These are phyloP conservation scores for Eilema sororculum DNA, from an alignment of 2,888 invertebrate genomes.

Conservation along the genomic window DNA sequence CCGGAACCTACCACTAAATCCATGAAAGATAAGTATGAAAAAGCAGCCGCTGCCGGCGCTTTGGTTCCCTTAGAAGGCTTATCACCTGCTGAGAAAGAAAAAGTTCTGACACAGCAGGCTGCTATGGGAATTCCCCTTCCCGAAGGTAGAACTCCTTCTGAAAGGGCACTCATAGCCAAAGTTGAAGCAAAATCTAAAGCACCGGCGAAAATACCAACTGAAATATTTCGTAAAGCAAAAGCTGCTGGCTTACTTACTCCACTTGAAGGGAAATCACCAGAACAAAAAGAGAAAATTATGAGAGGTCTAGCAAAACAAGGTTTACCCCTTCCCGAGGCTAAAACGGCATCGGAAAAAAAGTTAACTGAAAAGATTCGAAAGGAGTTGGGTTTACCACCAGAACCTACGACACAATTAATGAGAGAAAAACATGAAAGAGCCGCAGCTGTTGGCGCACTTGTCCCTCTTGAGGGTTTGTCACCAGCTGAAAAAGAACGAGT, in stretches of 20 bases:
- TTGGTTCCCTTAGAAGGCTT: conserved; percentile 47
- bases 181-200: conserved; percentile 21
- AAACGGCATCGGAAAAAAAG: conserved; percentile 28
- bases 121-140: conserved; percentile 33
- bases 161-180: conserved; percentile 36
- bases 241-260: conserved; percentile 45
- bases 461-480: conserved; percentile 40
- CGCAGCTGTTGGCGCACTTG: conserved; percentile 6
- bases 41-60: conserved; percentile 49
- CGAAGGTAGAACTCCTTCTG: conserved; percentile 40
- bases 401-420: conserved; percentile 17
- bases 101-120: conserved; percentile 36
- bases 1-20: conserved; percentile 48
- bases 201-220: neutral
- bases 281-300: conserved; percentile 29
- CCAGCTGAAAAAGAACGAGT: conserved; percentile 45
- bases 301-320: conserved; percentile 17
- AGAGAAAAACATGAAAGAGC: conserved; percentile 20
- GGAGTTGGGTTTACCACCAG: conserved; percentile 22
- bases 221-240: conserved; percentile 35
- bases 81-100: conserved; percentile 40
- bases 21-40: conserved; percentile 44
- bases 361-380: conserved; percentile 32
- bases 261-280: conserved; percentile 37
- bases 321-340: conserved; percentile 20